Conservation (phyloP, 2,797 vertebrate genomes). For the Propithecus deckenii region DNA sequence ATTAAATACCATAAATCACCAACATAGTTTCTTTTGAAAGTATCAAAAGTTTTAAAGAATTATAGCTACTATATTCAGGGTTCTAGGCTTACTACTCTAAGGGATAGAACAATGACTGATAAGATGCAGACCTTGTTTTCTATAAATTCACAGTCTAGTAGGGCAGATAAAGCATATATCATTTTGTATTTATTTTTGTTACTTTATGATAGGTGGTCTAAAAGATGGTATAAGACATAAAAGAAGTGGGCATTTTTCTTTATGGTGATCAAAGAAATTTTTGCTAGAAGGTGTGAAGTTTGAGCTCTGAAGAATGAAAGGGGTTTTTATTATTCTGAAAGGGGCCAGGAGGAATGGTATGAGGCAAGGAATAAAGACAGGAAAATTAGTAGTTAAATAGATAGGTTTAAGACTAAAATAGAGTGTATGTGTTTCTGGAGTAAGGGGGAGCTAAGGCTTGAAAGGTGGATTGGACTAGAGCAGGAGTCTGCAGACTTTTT, state of each 20-base stretch:
- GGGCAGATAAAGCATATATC: not conserved
- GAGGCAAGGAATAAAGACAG: not conserved
- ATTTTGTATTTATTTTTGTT: not conserved
- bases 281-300: not conserved
- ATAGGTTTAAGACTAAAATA: not conserved
- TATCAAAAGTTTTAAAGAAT: conserved; percentile 11
- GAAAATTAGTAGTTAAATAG: not conserved
- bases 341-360: not conserved
- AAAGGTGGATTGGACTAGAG: not conserved
- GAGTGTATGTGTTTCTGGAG: not conserved
- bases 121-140: not conserved
- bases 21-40: conserved; percentile 33
- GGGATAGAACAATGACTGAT: not conserved
- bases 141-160: not conserved
- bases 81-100: not conserved
- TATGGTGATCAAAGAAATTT: not conserved
- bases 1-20: not conserved
- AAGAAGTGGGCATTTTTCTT: not conserved
- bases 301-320: not conserved
- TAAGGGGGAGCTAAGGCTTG: not conserved
- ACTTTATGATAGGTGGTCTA: not conserved
- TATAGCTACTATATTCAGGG: not conserved
- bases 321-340: not conserved
- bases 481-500: not conserved
- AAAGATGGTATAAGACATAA: not conserved